A percentile compares a stretch with the other conserved stretches of the same genome.
Conservation (phyloP, 2,113 vertebrate genomes). For the Sinocyclocheilus rhinocerous region DNA sequence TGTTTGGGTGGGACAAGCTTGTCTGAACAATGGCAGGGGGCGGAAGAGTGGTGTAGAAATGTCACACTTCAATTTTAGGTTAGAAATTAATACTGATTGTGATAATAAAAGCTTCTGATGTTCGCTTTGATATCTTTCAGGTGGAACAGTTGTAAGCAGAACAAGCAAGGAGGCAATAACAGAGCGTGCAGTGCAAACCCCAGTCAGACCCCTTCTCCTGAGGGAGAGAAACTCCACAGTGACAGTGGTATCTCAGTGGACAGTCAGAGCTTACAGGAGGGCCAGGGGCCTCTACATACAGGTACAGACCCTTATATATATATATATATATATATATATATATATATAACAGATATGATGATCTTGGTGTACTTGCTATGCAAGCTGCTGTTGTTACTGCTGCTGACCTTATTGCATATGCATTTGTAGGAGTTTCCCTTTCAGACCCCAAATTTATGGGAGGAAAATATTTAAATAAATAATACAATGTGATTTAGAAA, state of each 20-base stretch:
- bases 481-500: too few species aligned
- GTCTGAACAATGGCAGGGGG: neutral
- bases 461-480: too few species aligned
- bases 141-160: slow-evolving; percentile 98
- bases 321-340: too few species aligned
- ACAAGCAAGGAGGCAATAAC: slow-evolving; percentile 93
- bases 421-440: too few species aligned
- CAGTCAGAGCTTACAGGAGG: slow-evolving; percentile 93
- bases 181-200: slow-evolving; percentile 80
- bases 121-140: slow-evolving; percentile 65
- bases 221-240: slow-evolving; percentile 97
- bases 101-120: neutral
- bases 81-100: neutral
- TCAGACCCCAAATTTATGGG: too few species aligned
- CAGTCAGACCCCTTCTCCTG: slow-evolving; percentile 90
- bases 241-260: slow-evolving; percentile 98
- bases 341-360: too few species aligned
- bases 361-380: too few species aligned
- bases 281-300: slow-evolving; percentile 77
- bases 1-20: neutral
- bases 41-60: neutral
- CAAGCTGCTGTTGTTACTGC: too few species aligned
- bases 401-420: too few species aligned
- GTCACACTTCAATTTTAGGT: neutral
- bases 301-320: slow-evolving; percentile 61